Evolutionary conservation across 1,140 invertebrate genomes (phyloP), one percentile per base, ranked within the genome.

Genomic region (Leptinotarsa lineolata): DNA sequence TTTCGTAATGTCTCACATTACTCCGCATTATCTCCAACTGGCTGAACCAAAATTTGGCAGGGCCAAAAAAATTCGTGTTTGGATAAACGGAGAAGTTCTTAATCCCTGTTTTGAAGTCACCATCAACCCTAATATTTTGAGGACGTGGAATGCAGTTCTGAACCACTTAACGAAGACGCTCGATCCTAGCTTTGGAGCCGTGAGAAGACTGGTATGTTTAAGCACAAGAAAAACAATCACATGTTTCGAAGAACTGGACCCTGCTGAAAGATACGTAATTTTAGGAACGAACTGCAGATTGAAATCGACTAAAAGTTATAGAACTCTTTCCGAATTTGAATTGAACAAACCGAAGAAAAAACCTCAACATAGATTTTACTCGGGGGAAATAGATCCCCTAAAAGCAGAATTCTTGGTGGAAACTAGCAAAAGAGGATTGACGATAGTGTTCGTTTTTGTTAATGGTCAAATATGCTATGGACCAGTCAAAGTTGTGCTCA

Each of bases 41-140:
- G 67, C 67, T 18, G 67, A 69, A 69, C 67, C 67, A 4, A 22
- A 18, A 54, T 69, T 54, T 54, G 67, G 67, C 11, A 46, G 67
- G 22, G 44, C 46, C 44, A 69, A 54, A 69, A 15, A 16, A n/a
- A 48, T 69, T 16, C 20, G 30, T 15, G 24, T 69, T 21, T 69
- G 46, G 44, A 21, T 24, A 69, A 48, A 69, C 22, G 67, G 67
- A 5, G 67, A 69, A 21, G 11, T 16, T 2, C 30, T 20, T 3
- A 45, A 45, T 45, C 30, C n/a, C 15, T 69, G 67, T 54, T 21
- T 16, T 22, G 44, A 54, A 54, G 44, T 69, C n/a, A 54, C 16
- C 48, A 16, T 69, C n/a, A 54, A 54, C 18, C 67, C 67, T 13
- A 69, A 54, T 22, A 13, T 20, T 54, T 30, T 69, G 16, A 69